Evolutionary conservation across 2,888 invertebrate species (phyloP).

Genomic region (Xanthorhoe spadicearia): DNA sequence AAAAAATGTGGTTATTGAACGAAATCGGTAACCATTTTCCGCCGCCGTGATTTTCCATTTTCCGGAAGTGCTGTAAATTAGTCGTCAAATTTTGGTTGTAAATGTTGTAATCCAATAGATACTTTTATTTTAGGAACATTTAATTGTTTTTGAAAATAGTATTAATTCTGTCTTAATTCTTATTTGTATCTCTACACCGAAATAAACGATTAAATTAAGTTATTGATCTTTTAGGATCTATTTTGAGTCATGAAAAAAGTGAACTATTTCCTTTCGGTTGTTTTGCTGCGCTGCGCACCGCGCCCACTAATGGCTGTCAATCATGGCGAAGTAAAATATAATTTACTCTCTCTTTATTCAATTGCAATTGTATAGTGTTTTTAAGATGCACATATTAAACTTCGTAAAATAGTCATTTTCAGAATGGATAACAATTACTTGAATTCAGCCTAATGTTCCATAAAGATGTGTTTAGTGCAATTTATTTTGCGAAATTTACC

Average conservation of each 20-base stretch:
- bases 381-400: background rate
- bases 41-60: too few species aligned
- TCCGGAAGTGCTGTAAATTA: slow-evolving; percentile 14
- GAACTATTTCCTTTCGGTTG: slow-evolving; percentile 45
- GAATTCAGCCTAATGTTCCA: background rate
- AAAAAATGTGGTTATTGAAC: slow-evolving; percentile 2
- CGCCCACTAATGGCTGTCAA: slow-evolving; percentile 75
- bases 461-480: slow-evolving; percentile 26
- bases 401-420: background rate
- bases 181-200: background rate
- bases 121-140: background rate
- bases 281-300: slow-evolving; percentile 68
- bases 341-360: slow-evolving; percentile 45
- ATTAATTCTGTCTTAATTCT: background rate
- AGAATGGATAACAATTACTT: background rate
- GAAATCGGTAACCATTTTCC: slow-evolving; percentile 1
- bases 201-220: background rate
- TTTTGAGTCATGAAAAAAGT: background rate
- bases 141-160: background rate
- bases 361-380: background rate
- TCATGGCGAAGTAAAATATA: slow-evolving; percentile 49
- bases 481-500: slow-evolving; percentile 16
- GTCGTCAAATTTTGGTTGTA: too few species aligned
- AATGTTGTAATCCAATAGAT: background rate
- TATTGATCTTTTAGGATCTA: background rate